Evolutionary conservation across 2,797 vertebrate species (phyloP), one percentile per base, ranked within the genome.

Genomic region (Natrix natrix): DNA sequence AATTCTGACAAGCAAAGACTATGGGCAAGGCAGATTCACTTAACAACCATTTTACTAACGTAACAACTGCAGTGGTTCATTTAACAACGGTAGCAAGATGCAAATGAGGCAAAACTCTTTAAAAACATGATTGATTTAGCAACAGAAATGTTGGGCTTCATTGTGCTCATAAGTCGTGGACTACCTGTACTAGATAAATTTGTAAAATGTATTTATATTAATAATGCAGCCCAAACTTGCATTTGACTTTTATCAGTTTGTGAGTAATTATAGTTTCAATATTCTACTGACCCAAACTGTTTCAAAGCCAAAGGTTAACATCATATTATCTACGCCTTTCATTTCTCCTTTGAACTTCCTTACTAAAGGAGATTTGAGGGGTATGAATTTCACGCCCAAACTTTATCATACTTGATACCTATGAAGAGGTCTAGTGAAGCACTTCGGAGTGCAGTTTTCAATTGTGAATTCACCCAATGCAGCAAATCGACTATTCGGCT

Each of bases 181-280:
- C 2, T 16, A 69, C n/a, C n/a, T 32, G n/a, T 17, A 20, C 69
- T 78, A 78, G 69, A 10, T 43, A 78, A 17, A 37, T 43, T 78
- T 37, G 16, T 37, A 78, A 78, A 78, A 37, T 78, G 32, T 78
- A 78, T 78, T 78, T 78, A 20, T 43, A 22, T 43, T 78, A 78
- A 78, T 78, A 43, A 78, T 78, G 17, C 32, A 78, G 20, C 69
- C 32, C 3, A 78, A 78, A 3, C 91, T 90, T 92, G 94, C 94
- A 94, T 94, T 94, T 93, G 93, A 32, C 66, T 69, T 63, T 69
- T 69, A 32, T 69, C 66, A 32, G 66, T 28, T 32, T 32, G 66
- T 32, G 66, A 69, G 66, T n/a, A 69, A 32, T 32, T 69, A 69
- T 13, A 69, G 66, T 32, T 69, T 69, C 66, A 69, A 69, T 69